These are phyloP conservation scores for Belonocnema kinseyi DNA, from an alignment of 1,140 invertebrate genomes.

Conservation along the genomic window DNA sequence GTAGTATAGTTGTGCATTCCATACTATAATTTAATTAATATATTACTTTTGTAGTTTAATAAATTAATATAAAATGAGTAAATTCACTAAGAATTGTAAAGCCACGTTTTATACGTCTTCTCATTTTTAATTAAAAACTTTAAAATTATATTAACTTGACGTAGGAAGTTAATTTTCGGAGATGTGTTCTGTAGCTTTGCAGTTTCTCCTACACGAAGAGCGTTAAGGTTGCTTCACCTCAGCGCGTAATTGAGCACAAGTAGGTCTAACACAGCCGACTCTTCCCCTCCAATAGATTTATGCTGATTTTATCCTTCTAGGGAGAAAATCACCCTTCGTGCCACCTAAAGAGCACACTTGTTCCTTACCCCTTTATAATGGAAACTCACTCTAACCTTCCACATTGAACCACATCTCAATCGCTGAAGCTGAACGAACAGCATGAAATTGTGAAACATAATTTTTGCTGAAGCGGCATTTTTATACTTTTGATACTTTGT, in stretches of 20 bases:
- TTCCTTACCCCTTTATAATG: slow-evolving; percentile 21
- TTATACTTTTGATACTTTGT: not conserved
- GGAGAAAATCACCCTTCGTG: slow-evolving; percentile 27
- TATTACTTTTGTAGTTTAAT: too few species aligned
- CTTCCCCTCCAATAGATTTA: slow-evolving; percentile 21
- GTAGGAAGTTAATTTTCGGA: not conserved
- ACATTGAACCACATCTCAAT: too few species aligned
- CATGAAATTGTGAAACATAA: too few species aligned
- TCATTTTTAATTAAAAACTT: not conserved
- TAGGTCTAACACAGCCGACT: slow-evolving; percentile 5
- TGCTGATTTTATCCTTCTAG: slow-evolving; percentile 21
- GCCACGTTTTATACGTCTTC: too few species aligned
- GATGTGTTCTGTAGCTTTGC: not conserved
- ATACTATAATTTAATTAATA: too few species aligned
- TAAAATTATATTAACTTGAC: not conserved
- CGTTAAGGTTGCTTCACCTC: slow-evolving; percentile 15
- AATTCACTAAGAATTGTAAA: too few species aligned
- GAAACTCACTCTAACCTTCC: not conserved
- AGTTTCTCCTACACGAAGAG: not conserved
- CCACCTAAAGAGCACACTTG: not conserved
- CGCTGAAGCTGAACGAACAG: too few species aligned
- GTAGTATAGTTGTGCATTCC: too few species aligned
- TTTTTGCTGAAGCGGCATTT: too few species aligned
- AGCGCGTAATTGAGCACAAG: slow-evolving; percentile 19
- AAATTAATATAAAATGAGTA: too few species aligned